Base-by-base conservation (phyloP, 2,888 invertebrate species). In the Temnothorax unifasciatus region DNA sequence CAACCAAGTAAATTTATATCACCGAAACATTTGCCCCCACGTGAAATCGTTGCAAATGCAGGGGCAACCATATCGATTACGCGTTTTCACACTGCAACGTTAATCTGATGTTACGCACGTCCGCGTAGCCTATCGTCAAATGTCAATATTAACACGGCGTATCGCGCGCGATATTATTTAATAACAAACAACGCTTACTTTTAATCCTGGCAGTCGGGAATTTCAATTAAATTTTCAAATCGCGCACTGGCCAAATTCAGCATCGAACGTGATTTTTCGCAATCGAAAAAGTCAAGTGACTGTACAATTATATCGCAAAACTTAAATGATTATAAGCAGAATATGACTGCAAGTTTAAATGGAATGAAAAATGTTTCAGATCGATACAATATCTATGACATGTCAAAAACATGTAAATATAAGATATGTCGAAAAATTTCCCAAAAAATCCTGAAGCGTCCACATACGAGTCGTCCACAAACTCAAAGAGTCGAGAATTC, bases 141-240 rank as follows among this genome's bases (percentile, higher is more conserved):
- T 81, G 71, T 81, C 79, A 81, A 81, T 81, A 81, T 81, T 81
- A 81, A 71, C 79, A 81, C 50, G 79, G 71, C 38, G 59, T 71
- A 81, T 81, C 79, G 71, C 79, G 79, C 71, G 71, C 71, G 59
- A 71, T 81, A 81, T 81, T 81, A 81, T 81, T 81, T 81, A 81
- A 81, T 81, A 81, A 81, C 79, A 81, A 81, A 81, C 79, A 81
- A 81, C 79, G 79, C 79, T 81, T 81, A 81, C 71, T 81, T 71
- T 81, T 81, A 71, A 81, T 81, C 71, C 71, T 59, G 41, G 71
- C 38, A 79, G 79, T 71, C 34, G 71, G 59, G 21, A 59, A 81
- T 81, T 81, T 59, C 71, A 81, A 81, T 81, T 81, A 81, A 81
- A 81, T 81, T 81, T 81, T 81, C 71, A 71, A 81, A 71, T 71